Base-by-base conservation (phyloP, 2,113 vertebrate genomes). In the Nymphicus hollandicus region DNA sequence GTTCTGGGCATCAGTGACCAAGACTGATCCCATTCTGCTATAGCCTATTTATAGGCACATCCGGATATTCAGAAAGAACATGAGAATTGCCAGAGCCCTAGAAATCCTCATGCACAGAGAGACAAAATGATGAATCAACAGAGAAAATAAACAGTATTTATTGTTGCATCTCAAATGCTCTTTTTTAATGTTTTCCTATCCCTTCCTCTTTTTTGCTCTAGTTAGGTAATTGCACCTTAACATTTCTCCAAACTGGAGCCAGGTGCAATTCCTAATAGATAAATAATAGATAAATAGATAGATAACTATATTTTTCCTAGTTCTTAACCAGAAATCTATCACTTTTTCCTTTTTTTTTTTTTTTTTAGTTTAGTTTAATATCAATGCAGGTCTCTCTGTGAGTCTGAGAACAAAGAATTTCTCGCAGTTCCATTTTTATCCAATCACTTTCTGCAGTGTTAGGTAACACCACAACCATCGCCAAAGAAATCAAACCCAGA, bases 41-140 rank as follows among this genome's bases (percentile, higher is more conserved):
- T 29, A 58, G 23, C 9, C 41, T 19, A 41, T 73, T 72, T 88
- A 22, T 29, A 92, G 27, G 7, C 15, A 64, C 3, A 72, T 83
- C 23, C 46, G 46, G 8, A 37, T 71, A 70, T 31, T 90, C 35
- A 70, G 50, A 81, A 95, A 72, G 41, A 83, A 74, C 43, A 23
- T 17, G 13, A 16, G 49, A 83, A 71, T 16, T 56, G n/a, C 11
- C n/a, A 73, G 55, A 91, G 18, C 3, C 5, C 52, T 76, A 11
- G 19, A 23, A 88, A 50, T 86, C 94, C 28, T 88, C 49, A 37
- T 33, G 47, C 35, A 85, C 4, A 63, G 39, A 77, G 23, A 91
- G 9, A 6, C 5, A 63, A 11, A 56, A 7, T 0, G 0, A 61
- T 19, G 3, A 9, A 52, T 64, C 25, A 52, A 82, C 24, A 77